A percentile compares a stretch with the other conserved stretches of the same genome.
These are phyloP conservation scores for Typhlomys cinereus DNA, from an alignment of 2,113 vertebrate species.

Conservation along the genomic window DNA sequence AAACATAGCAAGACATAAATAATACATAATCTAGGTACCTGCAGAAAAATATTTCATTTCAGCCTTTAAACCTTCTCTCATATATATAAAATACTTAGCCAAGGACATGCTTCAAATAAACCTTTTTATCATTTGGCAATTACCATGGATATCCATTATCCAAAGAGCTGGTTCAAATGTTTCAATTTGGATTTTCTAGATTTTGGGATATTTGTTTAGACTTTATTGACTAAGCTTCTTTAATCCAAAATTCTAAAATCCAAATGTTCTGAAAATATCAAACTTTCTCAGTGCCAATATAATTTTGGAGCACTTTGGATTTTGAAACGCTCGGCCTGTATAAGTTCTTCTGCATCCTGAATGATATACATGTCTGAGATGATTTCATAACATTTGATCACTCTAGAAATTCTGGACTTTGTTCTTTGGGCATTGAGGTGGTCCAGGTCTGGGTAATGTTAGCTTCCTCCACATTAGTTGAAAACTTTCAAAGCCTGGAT, in stretches of 20 bases:
- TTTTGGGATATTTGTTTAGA: background rate
- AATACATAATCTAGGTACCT: background rate
- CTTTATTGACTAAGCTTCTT: background rate
- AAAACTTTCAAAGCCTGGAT: background rate
- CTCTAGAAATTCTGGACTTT: background rate
- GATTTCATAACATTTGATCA: background rate
- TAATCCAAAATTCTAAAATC: background rate
- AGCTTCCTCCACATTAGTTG: background rate
- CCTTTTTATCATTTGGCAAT: background rate
- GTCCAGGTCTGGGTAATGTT: background rate
- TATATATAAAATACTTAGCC: background rate
- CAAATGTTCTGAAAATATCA: background rate
- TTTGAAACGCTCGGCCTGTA: background rate
- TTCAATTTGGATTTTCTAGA: background rate
- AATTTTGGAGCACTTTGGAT: background rate
- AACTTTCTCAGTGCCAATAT: background rate
- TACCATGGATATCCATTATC: background rate
- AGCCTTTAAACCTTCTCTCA: background rate
- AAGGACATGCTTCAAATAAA: background rate
- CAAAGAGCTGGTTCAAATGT: background rate
- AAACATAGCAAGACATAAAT: background rate
- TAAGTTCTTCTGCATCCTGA: background rate
- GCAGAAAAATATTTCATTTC: background rate
- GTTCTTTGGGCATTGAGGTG: background rate
- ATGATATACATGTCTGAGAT: background rate